Conservation (phyloP, 2,888 invertebrate genomes). For the Agrotis ipsilon region DNA sequence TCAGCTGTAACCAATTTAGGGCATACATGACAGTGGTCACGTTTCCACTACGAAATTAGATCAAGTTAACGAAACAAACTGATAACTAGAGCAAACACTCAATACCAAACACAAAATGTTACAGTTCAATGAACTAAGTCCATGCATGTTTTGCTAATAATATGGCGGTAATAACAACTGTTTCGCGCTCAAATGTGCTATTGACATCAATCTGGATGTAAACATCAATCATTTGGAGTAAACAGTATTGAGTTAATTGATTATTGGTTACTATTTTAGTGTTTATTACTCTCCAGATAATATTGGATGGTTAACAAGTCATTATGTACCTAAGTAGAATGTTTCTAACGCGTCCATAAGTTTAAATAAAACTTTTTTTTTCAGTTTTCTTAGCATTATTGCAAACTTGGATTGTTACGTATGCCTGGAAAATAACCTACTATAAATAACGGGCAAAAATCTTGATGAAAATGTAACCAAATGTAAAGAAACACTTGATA, state of each 20-base stretch:
- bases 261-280: constrained; percentile 11
- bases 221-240: constrained; percentile 37
- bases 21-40: constrained; percentile 63
- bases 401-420: too few species aligned
- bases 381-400: background rate
- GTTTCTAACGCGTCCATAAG: background rate
- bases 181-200: constrained; percentile 43
- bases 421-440: too few species aligned
- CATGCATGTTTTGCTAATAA: constrained; percentile 31
- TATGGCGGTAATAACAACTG: constrained; percentile 12
- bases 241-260: constrained; percentile 30
- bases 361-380: background rate
- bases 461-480: background rate
- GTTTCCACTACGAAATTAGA: constrained; percentile 68
- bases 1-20: background rate
- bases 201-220: constrained; percentile 38
- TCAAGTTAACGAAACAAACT: constrained; percentile 70
- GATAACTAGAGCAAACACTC: constrained; percentile 72
- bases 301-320: background rate
- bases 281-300: background rate
- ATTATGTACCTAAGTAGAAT: background rate
- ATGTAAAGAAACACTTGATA: background rate
- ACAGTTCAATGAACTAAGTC: constrained; percentile 72
- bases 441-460: too few species aligned
- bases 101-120: constrained; percentile 67